A percentile compares a stretch with the other conserved stretches of the same genome.
These are phyloP conservation scores for Bellardia bayeri DNA, from an alignment of 2,888 invertebrate species.

Conservation along the genomic window DNA sequence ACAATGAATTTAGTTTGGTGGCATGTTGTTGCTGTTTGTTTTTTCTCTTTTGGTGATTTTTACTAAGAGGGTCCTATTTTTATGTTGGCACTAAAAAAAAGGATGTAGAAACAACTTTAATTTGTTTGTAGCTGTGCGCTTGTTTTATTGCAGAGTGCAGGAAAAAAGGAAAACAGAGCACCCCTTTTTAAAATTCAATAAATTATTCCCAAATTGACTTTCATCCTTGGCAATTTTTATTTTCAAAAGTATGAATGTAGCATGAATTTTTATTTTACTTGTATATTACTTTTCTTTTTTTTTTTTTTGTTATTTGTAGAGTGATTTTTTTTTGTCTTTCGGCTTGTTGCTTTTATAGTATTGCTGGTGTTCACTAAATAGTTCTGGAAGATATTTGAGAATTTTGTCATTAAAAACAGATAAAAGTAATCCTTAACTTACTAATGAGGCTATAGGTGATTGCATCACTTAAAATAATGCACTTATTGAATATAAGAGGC, in stretches of 20 bases:
- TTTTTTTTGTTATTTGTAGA: too few species aligned
- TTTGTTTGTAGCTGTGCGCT: conserved; percentile 62
- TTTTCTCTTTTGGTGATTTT: conserved; percentile 16
- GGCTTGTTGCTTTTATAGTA: conserved; percentile 69
- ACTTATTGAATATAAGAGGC: too few species aligned
- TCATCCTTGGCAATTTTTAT: conserved; percentile 74
- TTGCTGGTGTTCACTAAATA: conserved; percentile 1
- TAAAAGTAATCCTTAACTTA: too few species aligned
- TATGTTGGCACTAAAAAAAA: background rate
- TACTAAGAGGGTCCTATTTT: conserved; percentile 19
- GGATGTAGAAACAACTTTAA: conserved; percentile 44
- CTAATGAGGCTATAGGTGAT: too few species aligned
- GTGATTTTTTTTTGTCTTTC: conserved; percentile 32
- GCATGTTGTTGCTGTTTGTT: conserved; percentile 15
- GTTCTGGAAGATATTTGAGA: background rate
- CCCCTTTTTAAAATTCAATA: conserved; percentile 77
- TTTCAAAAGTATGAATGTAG: conserved; percentile 68
- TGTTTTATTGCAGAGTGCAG: conserved; percentile 54
- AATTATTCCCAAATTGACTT: conserved; percentile 77
- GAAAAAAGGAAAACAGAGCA: conserved; percentile 65
- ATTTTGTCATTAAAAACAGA: too few species aligned
- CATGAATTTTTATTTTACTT: conserved; percentile 61
- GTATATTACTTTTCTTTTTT: background rate
- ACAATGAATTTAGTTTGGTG: conserved; percentile 50
- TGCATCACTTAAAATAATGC: too few species aligned